Conservation (phyloP, 2,888 invertebrate species). For the Pammene aurita region DNA sequence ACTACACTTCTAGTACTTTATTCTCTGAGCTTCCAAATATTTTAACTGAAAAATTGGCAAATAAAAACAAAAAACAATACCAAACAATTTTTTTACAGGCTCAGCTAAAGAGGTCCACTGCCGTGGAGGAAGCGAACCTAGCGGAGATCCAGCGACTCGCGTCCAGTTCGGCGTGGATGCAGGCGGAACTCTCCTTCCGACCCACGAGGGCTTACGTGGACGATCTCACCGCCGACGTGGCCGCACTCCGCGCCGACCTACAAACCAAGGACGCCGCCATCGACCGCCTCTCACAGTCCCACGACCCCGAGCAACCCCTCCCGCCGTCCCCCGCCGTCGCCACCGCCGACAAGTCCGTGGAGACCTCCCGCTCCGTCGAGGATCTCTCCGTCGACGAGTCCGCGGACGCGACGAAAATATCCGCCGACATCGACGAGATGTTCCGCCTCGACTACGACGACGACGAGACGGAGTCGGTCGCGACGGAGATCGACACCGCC, state of each 20-base stretch:
- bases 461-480: conserved; percentile 71
- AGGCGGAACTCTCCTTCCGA: conserved; percentile 83
- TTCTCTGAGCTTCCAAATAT: too few species aligned
- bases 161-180: conserved; percentile 76
- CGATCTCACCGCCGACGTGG: conserved; percentile 78
- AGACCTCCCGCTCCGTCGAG: conserved; percentile 53
- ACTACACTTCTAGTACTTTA: too few species aligned
- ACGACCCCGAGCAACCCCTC: conserved; percentile 46
- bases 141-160: conserved; percentile 83
- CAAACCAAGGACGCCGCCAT: conserved; percentile 55
- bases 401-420: conserved; percentile 66
- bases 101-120: conserved; percentile 72
- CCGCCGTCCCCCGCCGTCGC: conserved; percentile 50
- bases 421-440: conserved; percentile 77
- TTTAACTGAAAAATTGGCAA: too few species aligned
- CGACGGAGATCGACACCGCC: conserved; percentile 66
- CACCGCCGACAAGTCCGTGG: conserved; percentile 50
- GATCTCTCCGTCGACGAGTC: conserved; percentile 50
- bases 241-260: conserved; percentile 61
- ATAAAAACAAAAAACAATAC: background rate
- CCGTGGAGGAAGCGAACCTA: conserved; percentile 82
- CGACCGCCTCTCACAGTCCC: conserved; percentile 49
- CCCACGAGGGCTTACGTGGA: conserved; percentile 83
- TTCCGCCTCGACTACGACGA: conserved; percentile 75
- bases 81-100: conserved; percentile 55